A percentile compares a stretch with the other conserved stretches of the same genome.
phyloP scores from a whole-genome alignment of 1,140 invertebrate species.

The Periplaneta americana region DNA sequence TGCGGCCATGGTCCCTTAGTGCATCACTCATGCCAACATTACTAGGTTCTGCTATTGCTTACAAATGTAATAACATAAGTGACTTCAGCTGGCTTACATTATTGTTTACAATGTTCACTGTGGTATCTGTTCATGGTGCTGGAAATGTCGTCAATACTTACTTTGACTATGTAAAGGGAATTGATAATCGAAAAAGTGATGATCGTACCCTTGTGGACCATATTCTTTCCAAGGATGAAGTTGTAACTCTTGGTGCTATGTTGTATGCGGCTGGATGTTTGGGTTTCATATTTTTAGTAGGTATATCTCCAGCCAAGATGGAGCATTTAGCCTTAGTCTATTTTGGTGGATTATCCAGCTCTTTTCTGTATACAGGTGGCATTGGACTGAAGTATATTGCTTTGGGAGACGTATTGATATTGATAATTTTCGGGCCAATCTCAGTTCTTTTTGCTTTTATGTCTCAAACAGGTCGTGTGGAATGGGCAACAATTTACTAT shows the following conservation, averaged over 20 bases:
- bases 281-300: conserved; percentile 77
- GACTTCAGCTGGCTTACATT: conserved; percentile 75
- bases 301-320: conserved; percentile 83
- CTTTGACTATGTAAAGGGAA: conserved; percentile 89
- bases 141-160: conserved; percentile 97
- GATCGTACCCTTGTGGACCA: conserved; percentile 90
- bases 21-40: conserved; percentile 86
- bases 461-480: conserved; percentile 80
- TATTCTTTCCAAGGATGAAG: conserved; percentile 77
- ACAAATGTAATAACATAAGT: conserved; percentile 58
- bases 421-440: conserved; percentile 90
- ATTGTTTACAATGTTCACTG: conserved; percentile 74
- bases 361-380: conserved; percentile 89
- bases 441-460: conserved; percentile 93
- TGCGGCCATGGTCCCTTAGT: conserved; percentile 89
- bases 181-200: conserved; percentile 87
- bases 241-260: conserved; percentile 80
- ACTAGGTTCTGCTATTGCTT: conserved; percentile 79
- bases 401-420: conserved; percentile 82
- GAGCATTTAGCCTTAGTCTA: conserved; percentile 91
- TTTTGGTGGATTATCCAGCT: conserved; percentile 94
- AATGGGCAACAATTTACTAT: conserved; percentile 85
- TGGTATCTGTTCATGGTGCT: conserved; percentile 88
- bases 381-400: conserved; percentile 92
- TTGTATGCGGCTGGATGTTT: conserved; percentile 82